Conservation (phyloP, 2,888 invertebrate genomes). For the Eupelmus urozonus region DNA sequence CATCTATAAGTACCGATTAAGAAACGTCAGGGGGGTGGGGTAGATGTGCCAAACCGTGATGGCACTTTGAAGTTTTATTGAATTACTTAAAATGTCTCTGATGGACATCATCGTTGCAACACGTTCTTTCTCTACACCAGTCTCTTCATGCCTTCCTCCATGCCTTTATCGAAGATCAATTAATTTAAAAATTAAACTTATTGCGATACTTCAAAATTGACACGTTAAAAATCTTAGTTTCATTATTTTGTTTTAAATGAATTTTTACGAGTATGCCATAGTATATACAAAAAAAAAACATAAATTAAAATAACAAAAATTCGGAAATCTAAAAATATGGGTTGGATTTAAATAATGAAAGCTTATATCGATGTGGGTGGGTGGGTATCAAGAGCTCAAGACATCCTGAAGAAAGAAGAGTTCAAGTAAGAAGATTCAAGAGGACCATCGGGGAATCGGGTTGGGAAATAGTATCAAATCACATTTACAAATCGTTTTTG, state of each 20-base stretch:
- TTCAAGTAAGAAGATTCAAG: slow-evolving; percentile 77
- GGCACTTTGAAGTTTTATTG: slow-evolving; percentile 52
- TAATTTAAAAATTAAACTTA: too few species aligned
- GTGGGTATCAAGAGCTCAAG: slow-evolving; percentile 46
- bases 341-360: slow-evolving; percentile 29
- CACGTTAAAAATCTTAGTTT: background rate
- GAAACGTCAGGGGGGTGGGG: slow-evolving; percentile 53
- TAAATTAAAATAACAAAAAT: too few species aligned
- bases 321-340: slow-evolving; percentile 3
- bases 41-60: slow-evolving; percentile 46
- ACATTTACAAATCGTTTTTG: slow-evolving; percentile 60
- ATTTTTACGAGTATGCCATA: background rate
- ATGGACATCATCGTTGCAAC: slow-evolving; percentile 39
- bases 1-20: slow-evolving; percentile 50
- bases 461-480: slow-evolving; percentile 48
- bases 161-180: slow-evolving; percentile 4
- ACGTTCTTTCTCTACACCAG: background rate
- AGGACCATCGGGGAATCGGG: slow-evolving; percentile 65
- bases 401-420: slow-evolving; percentile 76
- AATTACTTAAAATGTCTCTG: slow-evolving; percentile 38
- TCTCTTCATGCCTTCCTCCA: slow-evolving; percentile 51
- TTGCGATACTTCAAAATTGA: background rate
- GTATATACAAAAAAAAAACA: background rate
- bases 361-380: slow-evolving; percentile 48
- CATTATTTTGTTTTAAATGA: background rate